Conservation (phyloP, 1,140 invertebrate genomes). For the Antheraea pernyi region DNA sequence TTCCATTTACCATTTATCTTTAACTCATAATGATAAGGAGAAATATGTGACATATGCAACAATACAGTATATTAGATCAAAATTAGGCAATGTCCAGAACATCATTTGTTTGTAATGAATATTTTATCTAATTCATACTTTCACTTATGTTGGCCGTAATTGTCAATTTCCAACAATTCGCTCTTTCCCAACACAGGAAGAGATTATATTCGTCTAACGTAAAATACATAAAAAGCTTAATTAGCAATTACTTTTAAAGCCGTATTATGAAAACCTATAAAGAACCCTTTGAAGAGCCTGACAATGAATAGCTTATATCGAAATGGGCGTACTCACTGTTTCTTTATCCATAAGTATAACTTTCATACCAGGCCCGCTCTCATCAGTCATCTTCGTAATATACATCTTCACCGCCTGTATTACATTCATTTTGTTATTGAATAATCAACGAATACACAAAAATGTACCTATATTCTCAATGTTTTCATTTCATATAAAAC, state of each 20-base stretch:
- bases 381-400: conserved; percentile 98
- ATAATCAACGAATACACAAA: background rate
- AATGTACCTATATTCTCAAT: background rate
- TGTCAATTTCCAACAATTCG: background rate
- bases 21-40: too few species aligned
- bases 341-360: conserved; percentile 98
- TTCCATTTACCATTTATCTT: too few species aligned
- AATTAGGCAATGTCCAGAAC: too few species aligned
- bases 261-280: background rate
- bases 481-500: background rate
- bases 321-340: conserved; percentile 83
- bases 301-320: background rate
- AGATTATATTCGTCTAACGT: background rate
- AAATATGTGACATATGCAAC: too few species aligned
- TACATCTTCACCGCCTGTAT: conserved; percentile 95
- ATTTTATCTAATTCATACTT: too few species aligned
- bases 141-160: too few species aligned
- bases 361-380: conserved; percentile 99
- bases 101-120: too few species aligned
- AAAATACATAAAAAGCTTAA: too few species aligned
- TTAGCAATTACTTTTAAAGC: background rate
- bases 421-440: conserved; percentile 88
- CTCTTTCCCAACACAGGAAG: background rate
- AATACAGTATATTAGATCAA: too few species aligned
- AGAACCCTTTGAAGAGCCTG: background rate